Base-by-base conservation (phyloP, 2,888 invertebrate genomes). In the Ornithoptera priamus region DNA sequence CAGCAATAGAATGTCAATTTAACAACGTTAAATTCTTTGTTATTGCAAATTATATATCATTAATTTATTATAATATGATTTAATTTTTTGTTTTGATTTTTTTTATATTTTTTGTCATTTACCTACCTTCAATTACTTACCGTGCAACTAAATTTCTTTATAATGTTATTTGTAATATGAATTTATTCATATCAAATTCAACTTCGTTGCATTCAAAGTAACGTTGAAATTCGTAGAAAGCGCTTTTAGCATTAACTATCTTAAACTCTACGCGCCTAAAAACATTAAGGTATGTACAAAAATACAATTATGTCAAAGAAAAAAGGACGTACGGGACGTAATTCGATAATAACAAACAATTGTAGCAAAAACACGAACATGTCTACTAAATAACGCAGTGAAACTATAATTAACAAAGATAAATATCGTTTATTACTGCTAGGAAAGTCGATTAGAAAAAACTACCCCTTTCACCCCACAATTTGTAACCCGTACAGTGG, bases 381-480 rank as follows among this genome's bases (percentile, higher is more conserved):
- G 82, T 88, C 90, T 90, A 90, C 90, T 87, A 90, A 90, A 87
- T 81, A 85, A 85, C 85, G 82, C 82, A 90, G 86, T 86, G 85
- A 86, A 85, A 86, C 88, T 89, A 90, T 92, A 92, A 92, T 92
- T 92, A 92, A 92, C 89, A 90, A 92, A 92, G 92, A 92, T 92
- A 92, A 92, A 92, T 92, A 92, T 92, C 90, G 89, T 92, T 92
- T 92, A 92, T 92, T 92, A 92, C 92, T 86, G 90, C 90, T 90
- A 92, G 88, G 85, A 89, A 92, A 92, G 92, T 92, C 91, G 92
- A 92, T 91, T 92, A 90, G 86, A 90, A 92, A 92, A 92, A 92
- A 90, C 89, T 90, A 91, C 92, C 92, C 92, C 92, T 91, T 92
- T 92, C 90, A 88, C 90, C 92, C 92, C 90, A 92, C 91, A 92